phyloP scores from a whole-genome alignment of 2,888 invertebrate genomes.

The Melinaea marsaeus region DNA sequence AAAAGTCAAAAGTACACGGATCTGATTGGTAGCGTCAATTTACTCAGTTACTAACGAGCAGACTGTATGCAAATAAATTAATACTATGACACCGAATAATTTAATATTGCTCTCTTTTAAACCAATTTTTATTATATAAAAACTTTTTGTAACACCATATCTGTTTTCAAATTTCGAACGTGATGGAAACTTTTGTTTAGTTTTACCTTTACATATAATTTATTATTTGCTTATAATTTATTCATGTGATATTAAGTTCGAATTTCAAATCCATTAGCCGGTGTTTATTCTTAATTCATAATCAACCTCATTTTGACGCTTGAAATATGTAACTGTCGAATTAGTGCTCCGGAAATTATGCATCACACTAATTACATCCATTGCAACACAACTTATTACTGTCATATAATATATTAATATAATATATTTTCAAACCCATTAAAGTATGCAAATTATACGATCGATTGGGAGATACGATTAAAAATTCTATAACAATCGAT shows the following conservation, averaged over 20 bases:
- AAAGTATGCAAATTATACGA: not conserved
- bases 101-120: not conserved
- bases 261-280: not conserved
- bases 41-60: constrained; percentile 31
- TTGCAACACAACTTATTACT: constrained; percentile 35
- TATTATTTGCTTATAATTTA: not conserved
- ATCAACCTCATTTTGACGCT: constrained; percentile 11
- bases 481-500: constrained; percentile 17
- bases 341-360: constrained; percentile 33
- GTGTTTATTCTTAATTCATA: not conserved
- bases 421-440: too few species aligned
- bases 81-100: constrained; percentile 13
- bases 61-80: constrained; percentile 23
- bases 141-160: not conserved
- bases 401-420: too few species aligned
- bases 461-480: constrained; percentile 2
- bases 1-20: not conserved
- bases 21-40: constrained; percentile 22
- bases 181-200: not conserved
- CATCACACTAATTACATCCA: constrained; percentile 41
- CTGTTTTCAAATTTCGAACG: not conserved
- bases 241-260: not conserved
- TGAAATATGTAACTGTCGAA: constrained; percentile 10
- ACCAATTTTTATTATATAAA: not conserved
- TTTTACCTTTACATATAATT: not conserved